phyloP scores from a whole-genome alignment of 2,797 vertebrate species.

The Bovichtus variegatus region DNA sequence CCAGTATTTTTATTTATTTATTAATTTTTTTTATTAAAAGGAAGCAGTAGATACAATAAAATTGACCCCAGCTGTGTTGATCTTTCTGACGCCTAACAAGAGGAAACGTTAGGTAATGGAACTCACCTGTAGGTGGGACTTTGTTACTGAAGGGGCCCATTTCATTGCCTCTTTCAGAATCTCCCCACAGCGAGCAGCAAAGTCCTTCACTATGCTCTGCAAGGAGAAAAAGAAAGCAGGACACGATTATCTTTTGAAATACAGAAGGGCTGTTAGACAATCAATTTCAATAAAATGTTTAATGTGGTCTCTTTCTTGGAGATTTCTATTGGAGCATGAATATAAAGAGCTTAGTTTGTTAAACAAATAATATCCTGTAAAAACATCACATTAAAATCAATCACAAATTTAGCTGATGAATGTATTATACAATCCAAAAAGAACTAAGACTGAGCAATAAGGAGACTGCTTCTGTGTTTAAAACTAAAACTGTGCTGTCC shows the following conservation, averaged over 20 bases:
- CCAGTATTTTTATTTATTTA: not conserved
- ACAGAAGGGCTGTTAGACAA: not conserved
- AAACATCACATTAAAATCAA: not conserved
- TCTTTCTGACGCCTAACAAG: not conserved
- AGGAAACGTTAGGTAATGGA: not conserved
- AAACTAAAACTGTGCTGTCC: slow-evolving; percentile 33
- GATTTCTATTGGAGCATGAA: not conserved
- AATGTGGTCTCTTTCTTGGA: not conserved
- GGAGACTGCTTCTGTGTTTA: not conserved
- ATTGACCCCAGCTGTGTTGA: not conserved
- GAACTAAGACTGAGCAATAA: not conserved
- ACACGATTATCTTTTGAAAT: not conserved
- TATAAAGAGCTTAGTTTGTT: not conserved
- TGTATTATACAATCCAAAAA: not conserved
- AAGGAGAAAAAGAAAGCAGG: slow-evolving; percentile 4
- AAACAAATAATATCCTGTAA: not conserved
- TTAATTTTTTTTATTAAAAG: not conserved
- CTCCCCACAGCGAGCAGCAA: slow-evolving; percentile 98
- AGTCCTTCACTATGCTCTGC: slow-evolving; percentile 98
- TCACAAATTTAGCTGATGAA: not conserved
- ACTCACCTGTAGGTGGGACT: slow-evolving; percentile 96
- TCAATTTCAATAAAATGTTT: not conserved
- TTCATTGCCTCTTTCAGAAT: slow-evolving; percentile 99
- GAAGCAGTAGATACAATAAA: not conserved
- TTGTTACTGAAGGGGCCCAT: slow-evolving; percentile 98